Evolutionary conservation across 2,888 invertebrate genomes (phyloP), one percentile per base, ranked within the genome.

Genomic region (Eupithecia subfuscata): DNA sequence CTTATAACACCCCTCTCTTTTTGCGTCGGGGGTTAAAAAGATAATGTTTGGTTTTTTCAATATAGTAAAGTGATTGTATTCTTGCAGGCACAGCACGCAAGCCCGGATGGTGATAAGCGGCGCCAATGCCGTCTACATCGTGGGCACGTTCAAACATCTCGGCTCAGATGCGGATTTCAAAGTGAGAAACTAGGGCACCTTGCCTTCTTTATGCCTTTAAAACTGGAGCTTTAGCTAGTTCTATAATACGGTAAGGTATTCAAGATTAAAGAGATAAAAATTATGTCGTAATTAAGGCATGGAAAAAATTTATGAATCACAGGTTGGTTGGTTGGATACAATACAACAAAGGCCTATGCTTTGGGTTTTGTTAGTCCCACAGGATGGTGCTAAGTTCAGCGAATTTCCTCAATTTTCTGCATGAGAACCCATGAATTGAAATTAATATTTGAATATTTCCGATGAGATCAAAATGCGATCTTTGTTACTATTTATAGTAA

Each of bases 31-130:
- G n/a, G n/a, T n/a, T n/a, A n/a, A n/a, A n/a, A 45, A 14, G 45
- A 45, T 16, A 18, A 18, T n/a, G n/a, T 48, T 48, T 48, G n/a
- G 18, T 48, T 18, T 48, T 48, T 48, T 48, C 9, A 48, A 48
- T 48, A 0, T 16, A 48, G 18, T 48, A 48, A 48, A 30, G n/a
- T 8, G 45, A 12, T 52, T 43, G 16, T 52, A 48, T 85, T 89
- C 85, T 93, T 92, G 34, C 93, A 97, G 96, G 86, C 96, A 96
- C 85, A 96, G 96, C 84, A 97, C 97, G 60, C 96, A 97, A 83
- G 98, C 97, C 1, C 96, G 97, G 88, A 97, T 98, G 96, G 95
- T 97, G 75, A 97, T 97, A 87, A 96, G 97, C 83, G 97, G 97
- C 70, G 97, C 97, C 25, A 95, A 94, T 77, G 97, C 97, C n/a